Base-by-base conservation (phyloP, 2,888 invertebrate species). In the Megamerina dolium region DNA sequence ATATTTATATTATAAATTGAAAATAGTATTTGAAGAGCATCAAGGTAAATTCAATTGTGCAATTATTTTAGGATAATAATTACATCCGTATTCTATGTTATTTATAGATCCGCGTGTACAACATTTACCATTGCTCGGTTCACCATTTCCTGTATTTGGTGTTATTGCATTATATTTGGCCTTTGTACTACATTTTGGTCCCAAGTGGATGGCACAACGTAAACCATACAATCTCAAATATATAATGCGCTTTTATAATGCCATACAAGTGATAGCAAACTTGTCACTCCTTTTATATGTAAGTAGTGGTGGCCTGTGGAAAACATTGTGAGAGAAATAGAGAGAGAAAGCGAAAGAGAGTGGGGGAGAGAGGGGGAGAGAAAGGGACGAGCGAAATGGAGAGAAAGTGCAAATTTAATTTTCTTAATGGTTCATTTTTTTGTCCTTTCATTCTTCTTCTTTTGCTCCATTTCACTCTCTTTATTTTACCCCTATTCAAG, bases 181-280 rank as follows among this genome's bases (percentile, higher is more conserved):
- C 57, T 79, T 87, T 55, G 81, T 87, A 1, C 70, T 78, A 31
- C 77, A 78, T 58, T 73, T 80, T 61, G 88, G 89, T 1, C 89
- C 89, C 0, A 70, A 73, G 34, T 74, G 79, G 60, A 88, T 88
- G 87, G 75, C 76, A 41, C 73, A 80, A 48, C 74, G 81, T 33
- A 67, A 75, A 41, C 79, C 87, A 0, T 78, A 76, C 52, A 76
- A 84, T 43, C 54, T 87, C 30, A 75, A 82, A 23, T 75, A 73
- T 54, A 37, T 84, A 18, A 73, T 88, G 53, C 77, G 83, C 48
- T 54, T 77, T 1, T 87, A 86, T 60, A 85, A 88, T 59, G 63
- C 77, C 1, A 34, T 77, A n/a, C 87, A 87, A 52, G 54, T 63
- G 20, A 4, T 57, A 4, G 39, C 52, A 17, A 62, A 62, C 44